These are phyloP conservation scores for Zeugodacus cucurbitae DNA, from an alignment of 1,140 invertebrate genomes.

Conservation along the genomic window DNA sequence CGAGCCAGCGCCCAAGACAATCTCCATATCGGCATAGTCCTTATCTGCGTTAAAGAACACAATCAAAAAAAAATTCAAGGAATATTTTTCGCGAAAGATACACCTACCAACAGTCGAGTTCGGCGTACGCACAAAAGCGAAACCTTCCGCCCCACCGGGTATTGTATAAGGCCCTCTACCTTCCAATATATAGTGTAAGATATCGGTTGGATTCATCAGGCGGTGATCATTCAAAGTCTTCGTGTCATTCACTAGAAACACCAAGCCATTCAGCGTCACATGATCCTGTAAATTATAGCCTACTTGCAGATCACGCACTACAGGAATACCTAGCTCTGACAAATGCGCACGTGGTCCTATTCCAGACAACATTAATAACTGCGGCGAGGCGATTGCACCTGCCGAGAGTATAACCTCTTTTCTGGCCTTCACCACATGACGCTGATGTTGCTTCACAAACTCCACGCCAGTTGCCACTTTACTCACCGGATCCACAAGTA, in stretches of 20 bases:
- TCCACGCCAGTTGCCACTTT: constrained; percentile 69
- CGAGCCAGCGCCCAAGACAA: constrained; percentile 79
- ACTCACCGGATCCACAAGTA: constrained; percentile 72
- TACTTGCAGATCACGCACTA: constrained; percentile 76
- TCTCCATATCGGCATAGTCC: constrained; percentile 78
- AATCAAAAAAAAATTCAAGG: neutral
- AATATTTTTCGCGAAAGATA: neutral
- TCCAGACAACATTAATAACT: constrained; percentile 84
- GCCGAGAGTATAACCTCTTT: constrained; percentile 81
- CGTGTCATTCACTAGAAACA: constrained; percentile 75
- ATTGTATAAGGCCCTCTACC: constrained; percentile 76
- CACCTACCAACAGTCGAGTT: constrained; percentile 56
- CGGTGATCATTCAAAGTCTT: constrained; percentile 68
- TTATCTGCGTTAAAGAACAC: constrained; percentile 47
- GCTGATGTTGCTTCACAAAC: constrained; percentile 69
- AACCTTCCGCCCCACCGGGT: constrained; percentile 78
- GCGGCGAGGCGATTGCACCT: constrained; percentile 82
- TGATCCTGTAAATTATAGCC: constrained; percentile 87
- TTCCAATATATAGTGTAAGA: constrained; percentile 70
- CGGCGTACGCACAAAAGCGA: constrained; percentile 75
- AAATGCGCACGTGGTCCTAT: constrained; percentile 81
- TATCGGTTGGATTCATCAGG: constrained; percentile 67
- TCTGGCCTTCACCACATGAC: constrained; percentile 72
- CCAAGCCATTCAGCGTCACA: constrained; percentile 75
- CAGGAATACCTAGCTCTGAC: constrained; percentile 67